Evolutionary conservation across 2,888 invertebrate species (phyloP), one percentile per base, ranked within the genome.

Genomic region (Heliconius aoede): DNA sequence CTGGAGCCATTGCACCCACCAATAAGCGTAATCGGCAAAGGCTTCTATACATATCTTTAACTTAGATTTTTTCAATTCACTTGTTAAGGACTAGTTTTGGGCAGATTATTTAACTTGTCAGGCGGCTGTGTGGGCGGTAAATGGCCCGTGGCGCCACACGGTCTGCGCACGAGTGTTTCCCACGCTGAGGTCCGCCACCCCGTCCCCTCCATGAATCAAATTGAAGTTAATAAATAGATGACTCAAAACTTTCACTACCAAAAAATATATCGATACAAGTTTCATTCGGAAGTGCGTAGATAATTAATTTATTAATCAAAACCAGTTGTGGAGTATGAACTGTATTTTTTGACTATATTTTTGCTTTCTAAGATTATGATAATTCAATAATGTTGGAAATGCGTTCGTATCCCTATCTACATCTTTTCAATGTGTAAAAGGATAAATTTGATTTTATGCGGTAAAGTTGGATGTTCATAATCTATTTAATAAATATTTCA

Each of bases 111-210:
- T 21, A 11, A n/a, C 21, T 36, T 30, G 62, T 11, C 26, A 21
- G 36, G 24, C 60, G 51, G 60, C 67, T 55, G 68, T 51, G 80
- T 80, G 73, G 76, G 80, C 78, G 77, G 79, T 72, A 78, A 73
- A 82, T 74, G 74, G 82, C 84, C 83, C 80, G 78, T 81, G 92
- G 93, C 94, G 94, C 91, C 94, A 89, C 85, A 87, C 90, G 85
- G 94, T 94, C 94, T 94, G 90, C 83, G 85, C 81, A 81, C 82
- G 85, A 85, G 83, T 78, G 78, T 85, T 89, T 89, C 92, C 86
- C 91, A 89, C 89, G 89, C 89, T 82, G 81, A 84, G 84, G 77
- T 82, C 81, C 78, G 80, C 81, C 79, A 84, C 78, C 77, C 77
- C 72, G 77, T 55, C 82, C 80, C 79, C 61, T 82, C 84, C 84